phyloP scores from a whole-genome alignment of 2,113 vertebrate species.

The Holacanthus passer region DNA sequence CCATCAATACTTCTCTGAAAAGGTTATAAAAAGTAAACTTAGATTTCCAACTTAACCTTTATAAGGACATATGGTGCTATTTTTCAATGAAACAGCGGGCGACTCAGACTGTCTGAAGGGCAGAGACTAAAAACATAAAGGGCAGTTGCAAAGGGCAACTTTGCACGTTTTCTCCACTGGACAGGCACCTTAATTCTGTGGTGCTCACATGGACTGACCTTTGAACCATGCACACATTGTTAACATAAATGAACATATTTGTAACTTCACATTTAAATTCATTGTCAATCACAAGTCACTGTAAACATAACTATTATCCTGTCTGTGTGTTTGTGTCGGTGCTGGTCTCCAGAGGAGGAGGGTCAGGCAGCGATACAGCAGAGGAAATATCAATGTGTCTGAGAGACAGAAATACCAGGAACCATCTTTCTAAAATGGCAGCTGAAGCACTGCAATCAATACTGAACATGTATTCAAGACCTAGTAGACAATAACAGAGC shows the following conservation, averaged over 20 bases:
- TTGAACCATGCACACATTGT: neutral
- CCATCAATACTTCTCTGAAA: neutral
- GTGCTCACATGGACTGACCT: neutral
- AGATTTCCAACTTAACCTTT: conserved; percentile 13
- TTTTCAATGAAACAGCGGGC: conserved; percentile 6
- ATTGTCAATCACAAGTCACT: neutral
- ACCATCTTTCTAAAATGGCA: neutral
- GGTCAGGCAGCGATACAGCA: too few relatives aligned
- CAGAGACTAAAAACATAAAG: neutral
- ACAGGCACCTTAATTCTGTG: neutral
- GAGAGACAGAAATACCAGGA: conserved; percentile 12
- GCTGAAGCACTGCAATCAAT: neutral
- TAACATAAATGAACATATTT: neutral
- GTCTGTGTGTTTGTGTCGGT: neutral
- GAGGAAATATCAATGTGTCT: conserved; percentile 34
- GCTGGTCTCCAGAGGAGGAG: neutral
- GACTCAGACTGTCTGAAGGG: neutral
- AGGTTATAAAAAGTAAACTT: conserved; percentile 7
- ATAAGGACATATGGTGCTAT: too few relatives aligned
- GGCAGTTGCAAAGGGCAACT: too few relatives aligned
- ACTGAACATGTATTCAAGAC: neutral
- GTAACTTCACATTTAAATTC: neutral
- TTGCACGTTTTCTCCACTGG: neutral
- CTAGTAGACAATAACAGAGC: neutral
- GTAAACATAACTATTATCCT: conserved; percentile 5